phyloP scores from a whole-genome alignment of 2,113 vertebrate species.

The Gracilinanus agilis region DNA sequence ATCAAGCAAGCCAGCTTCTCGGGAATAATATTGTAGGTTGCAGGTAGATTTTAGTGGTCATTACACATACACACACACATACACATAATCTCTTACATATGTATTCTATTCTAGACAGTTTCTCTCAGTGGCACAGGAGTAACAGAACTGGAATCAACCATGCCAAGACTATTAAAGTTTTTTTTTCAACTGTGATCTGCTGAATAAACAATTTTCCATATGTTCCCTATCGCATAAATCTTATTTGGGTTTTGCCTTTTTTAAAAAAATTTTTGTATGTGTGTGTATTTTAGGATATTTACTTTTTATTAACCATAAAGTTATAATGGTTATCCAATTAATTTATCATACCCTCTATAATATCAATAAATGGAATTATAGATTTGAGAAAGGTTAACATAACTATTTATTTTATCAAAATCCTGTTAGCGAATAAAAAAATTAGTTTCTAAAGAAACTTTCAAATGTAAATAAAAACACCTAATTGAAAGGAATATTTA shows the following conservation, averaged over 20 bases:
- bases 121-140: neutral
- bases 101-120: neutral
- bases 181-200: neutral
- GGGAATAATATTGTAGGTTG: neutral
- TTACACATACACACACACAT: neutral
- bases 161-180: conserved; percentile 52
- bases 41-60: neutral
- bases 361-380: conserved; percentile 10
- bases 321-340: conserved; percentile 61
- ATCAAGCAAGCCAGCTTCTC: conserved; percentile 18
- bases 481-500: neutral
- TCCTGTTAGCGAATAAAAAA: neutral
- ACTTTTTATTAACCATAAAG: conserved; percentile 67
- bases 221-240: conserved; percentile 25
- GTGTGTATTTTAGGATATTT: conserved; percentile 50
- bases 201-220: conserved; percentile 65
- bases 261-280: conserved; percentile 34
- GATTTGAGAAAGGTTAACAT: conserved; percentile 6
- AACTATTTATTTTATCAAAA: conserved; percentile 34
- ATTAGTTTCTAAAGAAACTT: conserved; percentile 25
- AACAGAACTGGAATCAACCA: neutral
- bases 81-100: neutral
- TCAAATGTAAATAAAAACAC: conserved; percentile 1
- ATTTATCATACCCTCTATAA: neutral
- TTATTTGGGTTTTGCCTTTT: conserved; percentile 46